A percentile compares a stretch with the other conserved stretches of the same genome.
Evolutionary conservation across 1,140 invertebrate genomes (phyloP).

Genomic region (Euschistus heros): DNA sequence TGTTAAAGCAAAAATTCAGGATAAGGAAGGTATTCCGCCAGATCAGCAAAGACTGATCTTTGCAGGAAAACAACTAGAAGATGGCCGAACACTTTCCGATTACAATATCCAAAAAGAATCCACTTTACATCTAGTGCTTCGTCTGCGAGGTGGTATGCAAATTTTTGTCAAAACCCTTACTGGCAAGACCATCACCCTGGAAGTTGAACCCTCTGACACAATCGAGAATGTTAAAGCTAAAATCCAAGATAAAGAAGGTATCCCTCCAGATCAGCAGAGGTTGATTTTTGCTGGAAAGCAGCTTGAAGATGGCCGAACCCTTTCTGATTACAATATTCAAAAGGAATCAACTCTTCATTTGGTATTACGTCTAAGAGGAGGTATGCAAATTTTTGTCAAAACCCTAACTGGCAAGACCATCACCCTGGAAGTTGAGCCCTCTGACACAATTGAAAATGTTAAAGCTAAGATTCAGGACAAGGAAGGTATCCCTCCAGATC

Average conservation of each 20-base stretch:
- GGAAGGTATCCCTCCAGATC: constrained; percentile 50
- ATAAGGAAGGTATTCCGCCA: constrained; percentile 56
- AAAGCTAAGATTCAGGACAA: constrained; percentile 56
- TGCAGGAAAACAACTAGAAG: constrained; percentile 68
- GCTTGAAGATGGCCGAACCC: constrained; percentile 68
- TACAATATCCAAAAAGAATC: constrained; percentile 58
- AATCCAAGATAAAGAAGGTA: constrained; percentile 62
- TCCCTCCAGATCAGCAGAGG: constrained; percentile 51
- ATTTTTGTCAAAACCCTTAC: constrained; percentile 60
- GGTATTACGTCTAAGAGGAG: constrained; percentile 50
- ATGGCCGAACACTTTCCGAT: constrained; percentile 66
- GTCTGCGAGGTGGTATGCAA: constrained; percentile 54
- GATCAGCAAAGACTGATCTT: constrained; percentile 50
- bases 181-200: constrained; percentile 61
- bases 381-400: constrained; percentile 79
- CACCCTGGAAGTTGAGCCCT: constrained; percentile 67
- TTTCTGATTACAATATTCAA: constrained; percentile 63
- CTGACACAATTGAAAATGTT: constrained; percentile 89
- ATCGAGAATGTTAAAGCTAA: constrained; percentile 70
- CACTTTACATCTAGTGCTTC: constrained; percentile 53
- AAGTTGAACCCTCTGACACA: constrained; percentile 61
- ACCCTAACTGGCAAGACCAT: constrained; percentile 65
- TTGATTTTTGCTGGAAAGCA: constrained; percentile 60
- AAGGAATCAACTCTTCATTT: constrained; percentile 54
- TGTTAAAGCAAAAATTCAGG: constrained; percentile 68